These are phyloP conservation scores for Melanostigma gelatinosum DNA, from an alignment of 2,113 vertebrate species.

Conservation along the genomic window DNA sequence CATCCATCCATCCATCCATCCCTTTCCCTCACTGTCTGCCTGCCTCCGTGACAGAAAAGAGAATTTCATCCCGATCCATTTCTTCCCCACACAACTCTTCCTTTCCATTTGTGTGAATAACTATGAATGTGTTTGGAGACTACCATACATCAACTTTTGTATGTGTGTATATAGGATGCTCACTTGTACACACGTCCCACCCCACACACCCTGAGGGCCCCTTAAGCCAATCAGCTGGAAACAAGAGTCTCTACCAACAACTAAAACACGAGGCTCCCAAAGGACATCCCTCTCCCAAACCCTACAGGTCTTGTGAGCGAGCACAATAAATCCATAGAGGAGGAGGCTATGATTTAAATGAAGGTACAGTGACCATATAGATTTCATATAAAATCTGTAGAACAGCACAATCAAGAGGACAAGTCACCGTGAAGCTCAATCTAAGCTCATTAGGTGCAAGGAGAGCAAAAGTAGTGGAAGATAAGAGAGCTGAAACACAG, in stretches of 20 bases:
- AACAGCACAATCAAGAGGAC: slow-evolving; percentile 32
- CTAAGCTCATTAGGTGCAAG: neutral
- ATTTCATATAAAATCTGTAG: slow-evolving; percentile 15
- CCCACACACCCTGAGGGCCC: slow-evolving; percentile 33
- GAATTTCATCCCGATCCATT: slow-evolving; percentile 42
- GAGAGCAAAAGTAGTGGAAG: neutral
- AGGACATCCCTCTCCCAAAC: slow-evolving; percentile 13
- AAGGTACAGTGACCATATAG: slow-evolving; percentile 23
- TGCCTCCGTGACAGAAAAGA: slow-evolving; percentile 52
- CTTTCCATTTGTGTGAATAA: slow-evolving; percentile 33
- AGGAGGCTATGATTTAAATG: slow-evolving; percentile 37
- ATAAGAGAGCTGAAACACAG: neutral
- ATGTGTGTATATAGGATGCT: slow-evolving; percentile 17
- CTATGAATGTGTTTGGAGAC: slow-evolving; percentile 30
- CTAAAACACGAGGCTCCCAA: slow-evolving; percentile 24
- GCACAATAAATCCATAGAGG: slow-evolving; percentile 37
- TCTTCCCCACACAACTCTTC: neutral
- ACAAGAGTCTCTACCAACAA: slow-evolving; percentile 27
- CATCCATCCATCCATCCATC: slow-evolving; percentile 25
- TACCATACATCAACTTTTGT: neutral
- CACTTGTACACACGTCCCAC: slow-evolving; percentile 8
- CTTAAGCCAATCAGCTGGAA: slow-evolving; percentile 52
- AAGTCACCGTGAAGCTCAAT: slow-evolving; percentile 15
- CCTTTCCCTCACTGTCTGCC: slow-evolving; percentile 41
- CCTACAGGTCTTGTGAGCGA: slow-evolving; percentile 29